Evolutionary conservation across 2,797 vertebrate genomes (phyloP).

Genomic region (Girardinus metallicus): DNA sequence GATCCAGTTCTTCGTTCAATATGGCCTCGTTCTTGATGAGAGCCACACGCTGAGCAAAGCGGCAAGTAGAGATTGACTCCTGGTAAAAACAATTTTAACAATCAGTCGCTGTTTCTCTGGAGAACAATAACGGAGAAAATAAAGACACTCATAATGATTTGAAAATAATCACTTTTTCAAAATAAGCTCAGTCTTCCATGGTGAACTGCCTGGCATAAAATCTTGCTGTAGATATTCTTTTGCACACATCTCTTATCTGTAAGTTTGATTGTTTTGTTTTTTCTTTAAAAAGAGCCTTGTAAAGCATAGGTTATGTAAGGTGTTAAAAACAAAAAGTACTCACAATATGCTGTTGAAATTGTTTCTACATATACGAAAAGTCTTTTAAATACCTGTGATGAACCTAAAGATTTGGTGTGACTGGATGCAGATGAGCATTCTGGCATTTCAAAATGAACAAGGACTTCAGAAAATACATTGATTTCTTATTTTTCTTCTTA

Average conservation of each 20-base stretch:
- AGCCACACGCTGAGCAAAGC: constrained; percentile 95
- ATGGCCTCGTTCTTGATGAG: constrained; percentile 95
- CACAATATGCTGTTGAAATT: neutral
- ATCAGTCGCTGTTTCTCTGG: neutral
- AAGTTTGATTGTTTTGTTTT: neutral
- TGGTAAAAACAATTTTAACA: constrained; percentile 52
- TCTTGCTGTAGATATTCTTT: neutral
- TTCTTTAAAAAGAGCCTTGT: neutral
- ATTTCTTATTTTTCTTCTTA: neutral
- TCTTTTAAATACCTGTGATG: neutral
- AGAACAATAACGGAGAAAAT: neutral
- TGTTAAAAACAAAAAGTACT: neutral
- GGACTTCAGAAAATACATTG: neutral
- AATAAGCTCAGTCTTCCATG: neutral
- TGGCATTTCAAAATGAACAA: neutral
- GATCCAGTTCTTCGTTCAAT: constrained; percentile 95
- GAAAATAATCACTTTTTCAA: neutral
- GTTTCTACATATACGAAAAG: neutral
- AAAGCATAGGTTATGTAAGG: neutral
- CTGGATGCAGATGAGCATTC: neutral
- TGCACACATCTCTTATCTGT: neutral
- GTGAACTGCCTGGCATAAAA: neutral
- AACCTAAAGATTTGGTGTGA: neutral
- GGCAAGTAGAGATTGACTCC: constrained; percentile 97
- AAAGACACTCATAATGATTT: neutral